These are phyloP conservation scores for Hylaea fasciaria DNA, from an alignment of 2,888 invertebrate species.

Conservation along the genomic window DNA sequence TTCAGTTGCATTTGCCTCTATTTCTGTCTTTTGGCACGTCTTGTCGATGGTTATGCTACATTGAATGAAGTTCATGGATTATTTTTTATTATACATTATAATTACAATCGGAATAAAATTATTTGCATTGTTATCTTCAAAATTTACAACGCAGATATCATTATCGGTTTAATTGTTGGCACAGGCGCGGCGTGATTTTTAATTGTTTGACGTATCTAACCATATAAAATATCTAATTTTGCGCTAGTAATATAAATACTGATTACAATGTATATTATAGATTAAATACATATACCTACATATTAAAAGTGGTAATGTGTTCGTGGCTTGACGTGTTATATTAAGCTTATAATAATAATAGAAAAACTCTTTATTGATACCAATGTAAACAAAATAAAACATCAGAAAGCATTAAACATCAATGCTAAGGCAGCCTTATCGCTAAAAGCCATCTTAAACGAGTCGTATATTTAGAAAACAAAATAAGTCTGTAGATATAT, in stretches of 20 bases:
- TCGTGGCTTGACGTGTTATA: too few species aligned
- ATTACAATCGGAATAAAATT: not conserved
- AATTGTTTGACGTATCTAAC: constrained; percentile 36
- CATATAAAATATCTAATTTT: constrained; percentile 16
- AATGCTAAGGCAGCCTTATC: too few species aligned
- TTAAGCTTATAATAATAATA: too few species aligned
- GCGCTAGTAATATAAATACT: constrained; percentile 8
- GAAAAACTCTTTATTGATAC: too few species aligned
- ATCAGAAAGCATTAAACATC: too few species aligned
- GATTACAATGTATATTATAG: too few species aligned
- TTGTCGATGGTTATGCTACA: constrained; percentile 25
- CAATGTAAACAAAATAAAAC: too few species aligned
- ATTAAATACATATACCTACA: too few species aligned
- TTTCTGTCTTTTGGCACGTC: constrained; percentile 72
- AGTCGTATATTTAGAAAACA: too few species aligned
- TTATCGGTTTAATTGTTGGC: constrained; percentile 17
- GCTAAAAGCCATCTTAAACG: too few species aligned
- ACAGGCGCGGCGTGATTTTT: constrained; percentile 20
- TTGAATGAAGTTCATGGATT: constrained; percentile 14
- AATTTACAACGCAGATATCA: not conserved
- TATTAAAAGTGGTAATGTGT: too few species aligned
- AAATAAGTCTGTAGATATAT: too few species aligned
- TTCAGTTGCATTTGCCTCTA: constrained; percentile 74
- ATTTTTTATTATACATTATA: not conserved
- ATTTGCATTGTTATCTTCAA: not conserved